phyloP scores from a whole-genome alignment of 2,888 invertebrate species.

The Tipula confusa region DNA sequence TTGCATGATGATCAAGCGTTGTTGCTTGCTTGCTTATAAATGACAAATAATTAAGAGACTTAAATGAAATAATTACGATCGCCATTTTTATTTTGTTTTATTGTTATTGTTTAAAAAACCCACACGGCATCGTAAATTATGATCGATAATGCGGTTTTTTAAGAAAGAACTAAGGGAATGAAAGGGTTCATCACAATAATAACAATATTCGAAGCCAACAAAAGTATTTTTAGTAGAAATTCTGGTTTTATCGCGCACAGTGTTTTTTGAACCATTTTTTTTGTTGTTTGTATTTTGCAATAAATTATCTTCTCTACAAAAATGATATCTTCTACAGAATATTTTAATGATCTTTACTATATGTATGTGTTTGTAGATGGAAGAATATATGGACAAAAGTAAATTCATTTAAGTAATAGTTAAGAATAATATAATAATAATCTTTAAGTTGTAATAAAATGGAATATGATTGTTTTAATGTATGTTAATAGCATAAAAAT shows the following conservation, averaged over 20 bases:
- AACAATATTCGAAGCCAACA: background rate
- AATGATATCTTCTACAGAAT: background rate
- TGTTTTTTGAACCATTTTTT: background rate
- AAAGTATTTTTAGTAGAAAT: background rate
- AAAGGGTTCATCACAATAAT: background rate
- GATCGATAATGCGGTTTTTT: background rate
- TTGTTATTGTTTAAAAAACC: background rate
- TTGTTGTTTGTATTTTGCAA: background rate
- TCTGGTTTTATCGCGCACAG: background rate
- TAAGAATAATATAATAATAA: background rate
- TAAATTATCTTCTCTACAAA: background rate
- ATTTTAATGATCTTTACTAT: background rate
- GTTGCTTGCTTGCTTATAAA: background rate
- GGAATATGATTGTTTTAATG: constrained; percentile 3
- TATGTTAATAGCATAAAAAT: constrained; percentile 9
- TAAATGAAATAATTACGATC: constrained; percentile 5
- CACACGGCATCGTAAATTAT: background rate
- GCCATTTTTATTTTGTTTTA: background rate
- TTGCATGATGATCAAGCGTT: too few relatives aligned
- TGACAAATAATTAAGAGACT: background rate
- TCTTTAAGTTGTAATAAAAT: background rate
- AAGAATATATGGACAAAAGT: background rate
- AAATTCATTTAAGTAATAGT: background rate
- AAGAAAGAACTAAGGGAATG: background rate
- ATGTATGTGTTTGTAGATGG: background rate